phyloP scores from a whole-genome alignment of 2,888 invertebrate genomes.

The Rhorus exstirpatorius region DNA sequence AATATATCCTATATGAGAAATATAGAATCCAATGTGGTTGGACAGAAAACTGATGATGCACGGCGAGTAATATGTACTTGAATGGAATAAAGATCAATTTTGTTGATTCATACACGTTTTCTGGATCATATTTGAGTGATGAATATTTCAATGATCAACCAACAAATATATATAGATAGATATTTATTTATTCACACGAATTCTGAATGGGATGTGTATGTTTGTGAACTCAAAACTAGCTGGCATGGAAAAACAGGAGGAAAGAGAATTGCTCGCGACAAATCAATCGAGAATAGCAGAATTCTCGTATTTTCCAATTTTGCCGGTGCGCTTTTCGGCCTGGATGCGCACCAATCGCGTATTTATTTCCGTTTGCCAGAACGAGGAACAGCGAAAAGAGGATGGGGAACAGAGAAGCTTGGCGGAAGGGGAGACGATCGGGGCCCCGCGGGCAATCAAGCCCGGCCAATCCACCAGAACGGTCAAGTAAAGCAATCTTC shows the following conservation, averaged over 20 bases:
- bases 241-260: slow-evolving; percentile 60
- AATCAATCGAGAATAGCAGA: slow-evolving; percentile 77
- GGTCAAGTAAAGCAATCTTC: slow-evolving; percentile 74
- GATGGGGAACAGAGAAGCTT: slow-evolving; percentile 69
- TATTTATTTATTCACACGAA: not conserved
- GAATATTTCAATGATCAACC: slow-evolving; percentile 82
- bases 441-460: slow-evolving; percentile 70
- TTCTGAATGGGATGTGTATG: slow-evolving; percentile 18
- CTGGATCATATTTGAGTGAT: slow-evolving; percentile 69
- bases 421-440: slow-evolving; percentile 66
- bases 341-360: slow-evolving; percentile 71
- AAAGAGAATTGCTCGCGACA: slow-evolving; percentile 74
- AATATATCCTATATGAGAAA: too few species aligned
- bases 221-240: slow-evolving; percentile 22
- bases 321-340: slow-evolving; percentile 67
- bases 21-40: not conserved
- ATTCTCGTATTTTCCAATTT: slow-evolving; percentile 72
- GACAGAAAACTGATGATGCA: slow-evolving; percentile 18
- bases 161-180: slow-evolving; percentile 42
- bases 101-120: slow-evolving; percentile 30
- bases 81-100: slow-evolving; percentile 52
- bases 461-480: slow-evolving; percentile 65
- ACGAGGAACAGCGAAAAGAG: slow-evolving; percentile 52
- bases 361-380: slow-evolving; percentile 73
- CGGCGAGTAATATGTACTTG: not conserved